Conservation (phyloP, 2,797 vertebrate genomes). For the Lateolabrax maculatus region DNA sequence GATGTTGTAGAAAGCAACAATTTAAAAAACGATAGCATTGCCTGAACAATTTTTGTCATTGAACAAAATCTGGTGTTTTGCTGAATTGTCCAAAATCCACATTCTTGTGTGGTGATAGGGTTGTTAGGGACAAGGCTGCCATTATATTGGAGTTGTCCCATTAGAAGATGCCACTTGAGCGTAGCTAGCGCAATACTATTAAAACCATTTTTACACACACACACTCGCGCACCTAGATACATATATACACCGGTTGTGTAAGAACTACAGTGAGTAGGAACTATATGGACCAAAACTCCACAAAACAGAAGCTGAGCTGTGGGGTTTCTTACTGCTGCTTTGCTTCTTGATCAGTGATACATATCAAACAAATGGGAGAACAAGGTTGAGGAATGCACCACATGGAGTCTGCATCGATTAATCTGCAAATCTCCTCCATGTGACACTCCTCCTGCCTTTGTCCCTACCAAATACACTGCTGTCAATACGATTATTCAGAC, state of each 20-base stretch:
- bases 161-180: neutral
- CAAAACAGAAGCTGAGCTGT: slow-evolving; percentile 18
- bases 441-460: slow-evolving; percentile 61
- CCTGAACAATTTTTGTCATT: too few species aligned
- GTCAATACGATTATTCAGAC: slow-evolving; percentile 67
- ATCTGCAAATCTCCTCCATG: slow-evolving; percentile 76
- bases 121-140: neutral
- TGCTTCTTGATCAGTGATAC: slow-evolving; percentile 40
- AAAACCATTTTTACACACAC: neutral
- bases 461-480: slow-evolving; percentile 59
- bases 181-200: neutral
- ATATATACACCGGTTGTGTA: neutral
- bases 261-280: slow-evolving; percentile 3
- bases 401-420: slow-evolving; percentile 52
- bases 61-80: neutral
- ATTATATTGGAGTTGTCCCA: neutral
- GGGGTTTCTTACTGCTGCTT: slow-evolving; percentile 34
- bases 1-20: neutral
- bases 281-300: neutral
- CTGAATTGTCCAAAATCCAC: neutral
- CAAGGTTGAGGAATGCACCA: slow-evolving; percentile 41
- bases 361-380: slow-evolving; percentile 48
- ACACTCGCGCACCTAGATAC: neutral
- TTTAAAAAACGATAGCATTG: neutral
- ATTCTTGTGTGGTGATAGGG: slow-evolving; percentile 1